Base-by-base conservation (phyloP, 2,888 invertebrate genomes). In the Oxystoma pomonae region DNA sequence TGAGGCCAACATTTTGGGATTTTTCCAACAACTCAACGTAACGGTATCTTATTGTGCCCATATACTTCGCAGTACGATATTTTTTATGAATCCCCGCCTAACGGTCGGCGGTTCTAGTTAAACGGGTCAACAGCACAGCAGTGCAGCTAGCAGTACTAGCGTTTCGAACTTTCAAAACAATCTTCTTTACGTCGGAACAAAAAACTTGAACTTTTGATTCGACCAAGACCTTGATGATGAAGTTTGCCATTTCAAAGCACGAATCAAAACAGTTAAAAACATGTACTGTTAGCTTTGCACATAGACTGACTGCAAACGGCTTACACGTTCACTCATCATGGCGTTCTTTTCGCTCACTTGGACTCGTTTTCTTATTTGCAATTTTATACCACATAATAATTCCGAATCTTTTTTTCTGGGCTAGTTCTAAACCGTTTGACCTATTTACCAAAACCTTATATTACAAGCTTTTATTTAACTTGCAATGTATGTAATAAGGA, bases 121-220 rank as follows among this genome's bases (percentile, higher is more conserved):
- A 35, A 35, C 35, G 12, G 35, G 35, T 35, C 35, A 35, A 35
- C 35, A 35, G 35, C 35, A 35, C 35, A 3, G 35, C 35, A 35
- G 35, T 35, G 35, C 5, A 35, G 12, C 35, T 35, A 35, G 35
- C 35, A 7, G 35, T 7, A 35, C n/a, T 12, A 35, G 5, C 35
- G 12, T 35, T 35, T 7, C 35, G 5, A 7, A 35, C 35, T 35
- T 35, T 35, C 3, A 35, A 35, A 35, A 35, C 12, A n/a, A n/a
- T n/a, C n/a, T n/a, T n/a, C n/a, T n/a, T n/a, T n/a, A n/a, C n/a
- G n/a, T n/a, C n/a, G n/a, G n/a, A n/a, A n/a, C n/a, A n/a, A n/a
- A n/a, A n/a, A 65, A 65, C 65, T 65, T 65, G 65, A 65, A 65
- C 65, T 65, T 65, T 62, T 60, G 60, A 60, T 58, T 19, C 58